These are phyloP conservation scores for Sebastes taczanowskii DNA, from an alignment of 2,797 vertebrate genomes.

Conservation along the genomic window DNA sequence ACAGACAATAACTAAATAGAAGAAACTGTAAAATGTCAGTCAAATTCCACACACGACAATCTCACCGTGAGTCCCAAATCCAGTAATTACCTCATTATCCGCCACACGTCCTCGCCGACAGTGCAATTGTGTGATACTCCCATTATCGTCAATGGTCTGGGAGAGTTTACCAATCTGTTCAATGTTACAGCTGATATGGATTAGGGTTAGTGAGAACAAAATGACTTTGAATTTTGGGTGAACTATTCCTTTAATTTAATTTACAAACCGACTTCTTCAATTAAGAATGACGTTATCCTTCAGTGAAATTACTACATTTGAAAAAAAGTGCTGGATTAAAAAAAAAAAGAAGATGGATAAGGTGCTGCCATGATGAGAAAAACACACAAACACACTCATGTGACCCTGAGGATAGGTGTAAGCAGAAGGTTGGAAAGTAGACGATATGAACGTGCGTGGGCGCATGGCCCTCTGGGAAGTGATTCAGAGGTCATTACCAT, in stretches of 20 bases:
- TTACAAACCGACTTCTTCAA: background rate
- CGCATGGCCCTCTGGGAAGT: slow-evolving; percentile 68
- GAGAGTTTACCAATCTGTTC: background rate
- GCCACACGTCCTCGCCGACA: background rate
- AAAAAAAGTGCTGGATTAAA: background rate
- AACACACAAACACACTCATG: background rate
- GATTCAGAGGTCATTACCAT: slow-evolving; percentile 82
- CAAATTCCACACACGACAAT: background rate
- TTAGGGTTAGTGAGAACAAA: background rate
- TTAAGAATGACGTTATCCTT: background rate
- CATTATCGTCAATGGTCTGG: background rate
- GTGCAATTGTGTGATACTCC: background rate
- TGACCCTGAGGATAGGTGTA: slow-evolving; percentile 31
- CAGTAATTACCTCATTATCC: background rate
- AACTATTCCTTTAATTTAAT: background rate
- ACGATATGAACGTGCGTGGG: slow-evolving; percentile 36
- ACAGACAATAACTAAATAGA: background rate
- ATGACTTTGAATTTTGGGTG: background rate
- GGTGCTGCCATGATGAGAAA: background rate
- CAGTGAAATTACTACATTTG: background rate
- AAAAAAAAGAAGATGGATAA: background rate
- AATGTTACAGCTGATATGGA: background rate
- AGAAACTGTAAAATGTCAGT: background rate
- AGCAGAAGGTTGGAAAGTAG: slow-evolving; percentile 27
- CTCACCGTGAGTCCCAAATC: background rate